These are phyloP conservation scores for Dorcus parallelipipedus DNA, from an alignment of 2,888 invertebrate genomes.

Conservation along the genomic window DNA sequence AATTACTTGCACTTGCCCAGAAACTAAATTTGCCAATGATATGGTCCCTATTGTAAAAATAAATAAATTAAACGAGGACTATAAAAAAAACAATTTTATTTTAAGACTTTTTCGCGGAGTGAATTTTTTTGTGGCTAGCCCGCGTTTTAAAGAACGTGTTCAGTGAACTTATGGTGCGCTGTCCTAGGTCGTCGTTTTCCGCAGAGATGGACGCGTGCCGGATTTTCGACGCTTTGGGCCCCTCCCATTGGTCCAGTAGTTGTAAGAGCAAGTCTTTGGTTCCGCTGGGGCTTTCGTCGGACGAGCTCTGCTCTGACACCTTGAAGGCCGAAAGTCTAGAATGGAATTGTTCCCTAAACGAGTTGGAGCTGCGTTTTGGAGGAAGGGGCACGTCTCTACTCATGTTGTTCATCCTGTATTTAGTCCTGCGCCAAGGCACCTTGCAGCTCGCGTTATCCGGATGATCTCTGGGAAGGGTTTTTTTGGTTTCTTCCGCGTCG, in stretches of 20 bases:
- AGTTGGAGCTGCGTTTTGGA: slow-evolving; percentile 20
- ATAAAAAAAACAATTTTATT: no score
- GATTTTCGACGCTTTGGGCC: slow-evolving; percentile 52
- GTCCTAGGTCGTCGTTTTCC: slow-evolving; percentile 68
- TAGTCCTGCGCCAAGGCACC: slow-evolving; percentile 52
- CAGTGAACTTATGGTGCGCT: slow-evolving; percentile 75
- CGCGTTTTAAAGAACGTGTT: slow-evolving; percentile 72
- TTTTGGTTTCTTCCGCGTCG: slow-evolving; percentile 20
- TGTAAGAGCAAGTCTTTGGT: slow-evolving; percentile 75
- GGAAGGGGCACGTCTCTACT: slow-evolving; percentile 67
- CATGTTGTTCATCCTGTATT: slow-evolving; percentile 64
- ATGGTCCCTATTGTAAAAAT: no score
- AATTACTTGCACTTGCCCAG: no score
- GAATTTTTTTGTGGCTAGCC: slow-evolving; percentile 37
- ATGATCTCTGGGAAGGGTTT: slow-evolving; percentile 28
- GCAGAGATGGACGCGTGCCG: slow-evolving; percentile 72
- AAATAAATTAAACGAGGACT: no score
- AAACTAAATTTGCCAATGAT: no score
- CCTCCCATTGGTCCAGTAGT: slow-evolving; percentile 74
- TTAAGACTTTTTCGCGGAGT: slow-evolving; percentile 9
- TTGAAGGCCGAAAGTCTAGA: slow-evolving; percentile 26
- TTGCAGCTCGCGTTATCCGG: slow-evolving; percentile 31
- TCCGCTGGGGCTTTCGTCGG: slow-evolving; percentile 58
- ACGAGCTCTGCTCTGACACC: slow-evolving; percentile 2
- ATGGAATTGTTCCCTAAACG: slow-evolving; percentile 29